phyloP scores from a whole-genome alignment of 1,140 invertebrate species.

The Microplitis demolitor region DNA sequence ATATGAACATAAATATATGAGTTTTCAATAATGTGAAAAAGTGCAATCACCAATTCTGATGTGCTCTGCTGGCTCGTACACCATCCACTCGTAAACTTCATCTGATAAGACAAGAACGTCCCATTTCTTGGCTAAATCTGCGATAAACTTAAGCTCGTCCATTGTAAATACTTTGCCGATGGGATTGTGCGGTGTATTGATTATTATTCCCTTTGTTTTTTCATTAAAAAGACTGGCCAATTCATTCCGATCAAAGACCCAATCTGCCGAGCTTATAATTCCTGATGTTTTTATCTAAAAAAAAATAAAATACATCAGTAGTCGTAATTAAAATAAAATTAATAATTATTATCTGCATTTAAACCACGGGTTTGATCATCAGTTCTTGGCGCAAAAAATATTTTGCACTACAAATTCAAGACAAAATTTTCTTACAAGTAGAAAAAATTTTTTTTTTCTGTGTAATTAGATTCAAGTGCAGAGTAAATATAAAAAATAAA shows the following conservation, averaged over 20 bases:
- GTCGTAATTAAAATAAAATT: no score
- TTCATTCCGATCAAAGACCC: conserved; percentile 85
- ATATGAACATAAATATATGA: no score
- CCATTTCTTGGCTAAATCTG: conserved; percentile 88
- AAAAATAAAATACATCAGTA: background rate
- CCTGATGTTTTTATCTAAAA: conserved; percentile 56
- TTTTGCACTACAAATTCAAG: no score
- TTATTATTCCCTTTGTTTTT: conserved; percentile 93
- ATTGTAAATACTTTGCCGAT: conserved; percentile 86
- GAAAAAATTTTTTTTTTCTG: no score
- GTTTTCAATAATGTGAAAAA: background rate
- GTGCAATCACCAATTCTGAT: conserved; percentile 79
- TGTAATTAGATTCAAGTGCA: background rate
- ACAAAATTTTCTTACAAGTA: background rate
- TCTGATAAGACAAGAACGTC: conserved; percentile 91
- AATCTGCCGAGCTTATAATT: conserved; percentile 77
- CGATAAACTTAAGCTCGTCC: conserved; percentile 79
- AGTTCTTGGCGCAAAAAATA: no score
- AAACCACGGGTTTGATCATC: no score
- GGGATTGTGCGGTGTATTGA: conserved; percentile 98
- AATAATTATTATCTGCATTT: no score
- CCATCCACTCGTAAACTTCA: conserved; percentile 98
- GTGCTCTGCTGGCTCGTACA: conserved; percentile 86
- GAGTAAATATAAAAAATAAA: conserved; percentile 15
- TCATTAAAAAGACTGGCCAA: conserved; percentile 81